Base-by-base conservation (phyloP, 2,888 invertebrate species). In the Amiota minor region DNA sequence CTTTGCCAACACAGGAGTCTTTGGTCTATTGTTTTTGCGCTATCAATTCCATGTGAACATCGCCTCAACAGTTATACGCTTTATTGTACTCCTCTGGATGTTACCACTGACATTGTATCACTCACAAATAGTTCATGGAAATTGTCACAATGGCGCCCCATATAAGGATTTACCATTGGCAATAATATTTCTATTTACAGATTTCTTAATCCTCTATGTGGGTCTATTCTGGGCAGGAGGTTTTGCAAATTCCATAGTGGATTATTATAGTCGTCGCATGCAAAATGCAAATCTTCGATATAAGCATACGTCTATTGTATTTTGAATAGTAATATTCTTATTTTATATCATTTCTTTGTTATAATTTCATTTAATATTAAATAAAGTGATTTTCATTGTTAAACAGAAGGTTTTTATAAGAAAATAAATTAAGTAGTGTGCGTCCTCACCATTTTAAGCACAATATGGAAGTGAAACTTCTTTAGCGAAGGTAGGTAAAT, bases 81-180 rank as follows among this genome's bases (percentile, higher is more conserved):
- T 62, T 62, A 35, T 23, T 2, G 59, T 61, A 20, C 61, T 70
- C 2, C 12, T 70, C 2, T 59, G 59, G 12, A 49, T 71, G 47
- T 74, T 74, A 14, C 83, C 83, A 0, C 0, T 83, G 18, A 20
- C 81, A 47, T 45, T 83, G 1, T 80, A 76, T 45, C 80, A 84
- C 68, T 74, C 75, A 0, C 81, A 80, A 62, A 69, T 84, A 1
- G 75, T 83, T 49, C 68, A 75, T 45, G 83, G 85, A 6, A 23
- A 49, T 6, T 72, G 73, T 62, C 12, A 61, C 0, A 68, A 74
- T 14, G 8, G n/a, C 1, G 6, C 18, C 10, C 77, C 85, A 0
- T 1, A 71, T 0, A 11, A 72, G 45, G 83, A 83, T 18, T 72
- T 61, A 12, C 84, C 83, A 0, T 74, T 83, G 2, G 79, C 76